These are phyloP conservation scores for Parascotia fuliginaria DNA, from an alignment of 2,888 invertebrate genomes.

Conservation along the genomic window DNA sequence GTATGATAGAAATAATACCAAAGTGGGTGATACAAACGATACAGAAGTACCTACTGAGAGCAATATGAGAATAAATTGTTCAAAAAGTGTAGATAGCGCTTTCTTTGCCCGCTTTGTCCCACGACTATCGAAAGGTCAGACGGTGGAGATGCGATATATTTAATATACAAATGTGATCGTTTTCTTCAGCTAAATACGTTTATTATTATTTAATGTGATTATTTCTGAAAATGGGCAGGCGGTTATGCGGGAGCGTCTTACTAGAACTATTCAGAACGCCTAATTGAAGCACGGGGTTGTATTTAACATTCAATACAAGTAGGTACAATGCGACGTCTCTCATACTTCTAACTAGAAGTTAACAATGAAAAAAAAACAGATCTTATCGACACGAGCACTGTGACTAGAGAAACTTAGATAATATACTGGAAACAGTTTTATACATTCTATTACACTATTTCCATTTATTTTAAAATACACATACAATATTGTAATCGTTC, in stretches of 20 bases:
- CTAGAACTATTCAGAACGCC: conserved; percentile 59
- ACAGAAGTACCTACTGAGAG: conserved; percentile 6
- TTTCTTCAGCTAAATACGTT: conserved; percentile 35
- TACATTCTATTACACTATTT: conserved; percentile 65
- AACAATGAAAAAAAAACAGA: conserved; percentile 27
- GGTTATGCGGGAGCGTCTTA: conserved; percentile 46
- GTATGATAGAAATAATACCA: not conserved
- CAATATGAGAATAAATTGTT: conserved; percentile 3
- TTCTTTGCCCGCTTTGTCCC: conserved; percentile 15
- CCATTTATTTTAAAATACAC: conserved; percentile 51
- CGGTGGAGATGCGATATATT: conserved; percentile 34
- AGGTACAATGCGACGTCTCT: conserved; percentile 57
- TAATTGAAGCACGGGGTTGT: conserved; percentile 64
- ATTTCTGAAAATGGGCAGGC: conserved; percentile 36
- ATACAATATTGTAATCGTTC: conserved; percentile 48
- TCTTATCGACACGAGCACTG: conserved; percentile 44
- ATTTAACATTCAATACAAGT: conserved; percentile 44
- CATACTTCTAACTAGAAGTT: conserved; percentile 43
- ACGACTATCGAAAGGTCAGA: conserved; percentile 29
- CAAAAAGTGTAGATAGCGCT: conserved; percentile 4
- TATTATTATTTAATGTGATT: conserved; percentile 25
- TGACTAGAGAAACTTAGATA: conserved; percentile 59
- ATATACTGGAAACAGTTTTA: conserved; percentile 51
- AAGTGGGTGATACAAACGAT: too few species aligned
- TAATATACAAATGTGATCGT: conserved; percentile 24